These are phyloP conservation scores for Sinhomidia bicolor DNA, from an alignment of 2,888 invertebrate genomes.

Conservation along the genomic window DNA sequence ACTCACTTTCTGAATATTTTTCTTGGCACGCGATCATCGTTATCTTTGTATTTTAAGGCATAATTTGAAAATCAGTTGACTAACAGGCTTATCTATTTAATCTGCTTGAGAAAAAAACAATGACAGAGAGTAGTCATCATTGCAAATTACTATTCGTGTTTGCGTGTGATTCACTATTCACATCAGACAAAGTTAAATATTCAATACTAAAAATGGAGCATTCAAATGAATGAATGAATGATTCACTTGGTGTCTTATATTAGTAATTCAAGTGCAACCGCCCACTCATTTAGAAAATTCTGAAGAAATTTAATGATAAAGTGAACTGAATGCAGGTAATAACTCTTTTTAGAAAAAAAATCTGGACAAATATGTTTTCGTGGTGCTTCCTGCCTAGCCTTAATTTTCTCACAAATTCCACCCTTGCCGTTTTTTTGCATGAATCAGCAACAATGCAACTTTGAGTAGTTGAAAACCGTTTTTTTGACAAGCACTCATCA, in stretches of 20 bases:
- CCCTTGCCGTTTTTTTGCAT: too few relatives aligned
- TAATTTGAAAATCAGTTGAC: neutral
- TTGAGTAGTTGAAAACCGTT: too few relatives aligned
- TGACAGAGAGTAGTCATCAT: neutral
- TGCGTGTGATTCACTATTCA: too few relatives aligned
- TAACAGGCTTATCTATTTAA: too few relatives aligned
- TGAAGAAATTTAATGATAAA: neutral
- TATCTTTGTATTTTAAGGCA: neutral
- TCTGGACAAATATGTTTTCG: constrained; percentile 54
- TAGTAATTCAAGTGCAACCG: neutral
- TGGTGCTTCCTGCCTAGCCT: constrained; percentile 65
- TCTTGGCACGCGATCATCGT: constrained; percentile 35
- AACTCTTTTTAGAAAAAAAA: neutral
- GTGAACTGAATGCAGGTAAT: neutral
- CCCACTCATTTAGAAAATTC: constrained; percentile 49
- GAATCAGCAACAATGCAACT: too few relatives aligned
- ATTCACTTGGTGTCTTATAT: neutral
- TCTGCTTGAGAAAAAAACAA: neutral
- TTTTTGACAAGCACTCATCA: too few relatives aligned
- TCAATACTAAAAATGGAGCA: neutral
- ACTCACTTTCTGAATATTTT: neutral
- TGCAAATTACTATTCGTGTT: too few relatives aligned
- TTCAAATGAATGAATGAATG: neutral
- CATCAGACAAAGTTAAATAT: too few relatives aligned
- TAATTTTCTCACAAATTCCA: constrained; percentile 32